Evolutionary conservation across 2,113 vertebrate species (phyloP).

Genomic region (Gila orcuttii): DNA sequence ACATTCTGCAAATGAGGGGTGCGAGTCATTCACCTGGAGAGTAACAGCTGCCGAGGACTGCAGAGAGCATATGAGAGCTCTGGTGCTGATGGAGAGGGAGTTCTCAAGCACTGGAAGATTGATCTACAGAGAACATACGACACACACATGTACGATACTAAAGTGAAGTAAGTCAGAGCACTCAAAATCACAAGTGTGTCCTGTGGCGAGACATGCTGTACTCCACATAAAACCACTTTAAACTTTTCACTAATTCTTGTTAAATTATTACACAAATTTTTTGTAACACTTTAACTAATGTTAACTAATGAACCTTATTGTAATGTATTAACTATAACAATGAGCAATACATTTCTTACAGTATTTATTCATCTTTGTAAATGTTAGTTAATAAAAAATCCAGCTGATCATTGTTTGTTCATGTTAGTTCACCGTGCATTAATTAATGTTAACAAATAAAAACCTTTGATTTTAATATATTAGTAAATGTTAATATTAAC

Average conservation of each 20-base stretch:
- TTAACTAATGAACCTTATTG: too few species aligned
- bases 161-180: not conserved
- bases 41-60: conserved; percentile 56
- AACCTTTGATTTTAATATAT: too few species aligned
- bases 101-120: conserved; percentile 73
- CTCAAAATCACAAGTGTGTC: not conserved
- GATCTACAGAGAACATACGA: conserved; percentile 59
- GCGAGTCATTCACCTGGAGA: conserved; percentile 66
- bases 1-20: not conserved
- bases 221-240: not conserved
- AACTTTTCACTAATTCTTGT: not conserved
- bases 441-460: too few species aligned
- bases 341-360: too few species aligned
- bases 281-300: too few species aligned
- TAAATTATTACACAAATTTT: too few species aligned
- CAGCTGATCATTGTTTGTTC: too few species aligned
- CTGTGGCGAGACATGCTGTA: not conserved
- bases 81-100: conserved; percentile 64
- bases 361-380: too few species aligned
- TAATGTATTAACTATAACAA: too few species aligned
- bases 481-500: too few species aligned
- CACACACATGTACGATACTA: not conserved
- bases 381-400: too few species aligned
- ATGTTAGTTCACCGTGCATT: too few species aligned
- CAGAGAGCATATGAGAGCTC: conserved; percentile 65